Evolutionary conservation across 2,888 invertebrate species (phyloP).

Genomic region (Apocheima hispidaria): DNA sequence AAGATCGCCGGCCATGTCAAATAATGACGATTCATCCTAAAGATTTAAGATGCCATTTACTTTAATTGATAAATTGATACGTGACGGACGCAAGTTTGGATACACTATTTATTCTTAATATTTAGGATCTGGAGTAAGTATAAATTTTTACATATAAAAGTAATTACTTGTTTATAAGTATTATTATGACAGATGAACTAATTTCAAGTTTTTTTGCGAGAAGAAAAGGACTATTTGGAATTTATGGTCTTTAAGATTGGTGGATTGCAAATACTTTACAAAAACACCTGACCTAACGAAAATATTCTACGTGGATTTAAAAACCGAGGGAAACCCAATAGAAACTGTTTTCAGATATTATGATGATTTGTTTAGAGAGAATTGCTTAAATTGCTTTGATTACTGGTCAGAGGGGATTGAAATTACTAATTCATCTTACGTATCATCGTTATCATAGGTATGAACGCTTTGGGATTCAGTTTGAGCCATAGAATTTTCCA

Average conservation of each 20-base stretch:
- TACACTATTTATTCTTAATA: not conserved
- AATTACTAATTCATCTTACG: constrained; percentile 5
- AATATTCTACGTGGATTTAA: constrained; percentile 1
- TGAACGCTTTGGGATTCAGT: not conserved
- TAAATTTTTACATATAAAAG: too few species aligned
- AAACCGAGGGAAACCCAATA: constrained; percentile 22
- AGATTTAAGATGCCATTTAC: constrained; percentile 42
- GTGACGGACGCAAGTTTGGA: not conserved
- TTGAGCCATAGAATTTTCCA: not conserved
- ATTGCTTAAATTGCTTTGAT: constrained; percentile 32
- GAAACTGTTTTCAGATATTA: constrained; percentile 7
- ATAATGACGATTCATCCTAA: constrained; percentile 64
- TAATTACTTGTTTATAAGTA: too few species aligned
- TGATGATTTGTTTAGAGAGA: constrained; percentile 22
- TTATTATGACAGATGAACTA: too few species aligned
- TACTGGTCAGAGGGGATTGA: constrained; percentile 13
- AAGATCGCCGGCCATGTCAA: constrained; percentile 57
- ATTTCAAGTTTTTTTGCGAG: too few species aligned
- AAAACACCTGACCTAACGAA: not conserved
- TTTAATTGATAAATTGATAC: not conserved
- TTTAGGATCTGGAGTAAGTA: too few species aligned
- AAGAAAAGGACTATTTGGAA: too few species aligned
- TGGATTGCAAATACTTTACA: not conserved
- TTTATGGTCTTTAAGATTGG: too few species aligned
- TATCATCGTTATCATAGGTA: too few species aligned